phyloP scores from a whole-genome alignment of 2,113 vertebrate genomes.

The Proteles cristata region DNA sequence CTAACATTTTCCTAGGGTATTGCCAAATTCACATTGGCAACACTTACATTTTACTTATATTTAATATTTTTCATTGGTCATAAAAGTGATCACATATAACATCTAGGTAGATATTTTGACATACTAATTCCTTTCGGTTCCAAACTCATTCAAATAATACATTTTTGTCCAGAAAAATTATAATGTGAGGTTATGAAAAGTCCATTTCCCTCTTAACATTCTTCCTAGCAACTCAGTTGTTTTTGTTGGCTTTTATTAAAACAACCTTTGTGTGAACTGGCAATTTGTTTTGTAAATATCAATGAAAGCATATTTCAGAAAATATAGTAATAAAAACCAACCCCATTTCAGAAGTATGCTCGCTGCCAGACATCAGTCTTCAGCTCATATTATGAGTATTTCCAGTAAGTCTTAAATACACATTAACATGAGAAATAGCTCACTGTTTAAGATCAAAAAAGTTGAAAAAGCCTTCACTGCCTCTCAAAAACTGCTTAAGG shows the following conservation, averaged over 20 bases:
- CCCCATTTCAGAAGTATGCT: slow-evolving; percentile 78
- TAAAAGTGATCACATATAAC: slow-evolving; percentile 72
- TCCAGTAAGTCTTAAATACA: slow-evolving; percentile 85
- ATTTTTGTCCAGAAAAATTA: slow-evolving; percentile 74
- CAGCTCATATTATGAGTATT: slow-evolving; percentile 83
- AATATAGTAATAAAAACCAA: slow-evolving; percentile 82
- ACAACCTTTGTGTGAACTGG: slow-evolving; percentile 82
- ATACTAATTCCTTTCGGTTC: slow-evolving; percentile 65
- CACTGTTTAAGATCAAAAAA: slow-evolving; percentile 80
- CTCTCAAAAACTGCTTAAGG: slow-evolving; percentile 68
- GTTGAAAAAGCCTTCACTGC: slow-evolving; percentile 71
- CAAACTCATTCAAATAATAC: slow-evolving; percentile 72
- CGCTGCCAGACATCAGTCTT: slow-evolving; percentile 82
- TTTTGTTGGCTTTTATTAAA: slow-evolving; percentile 85
- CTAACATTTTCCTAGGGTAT: slow-evolving; percentile 54
- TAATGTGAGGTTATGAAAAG: slow-evolving; percentile 81
- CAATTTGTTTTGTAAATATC: slow-evolving; percentile 87
- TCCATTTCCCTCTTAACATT: slow-evolving; percentile 79
- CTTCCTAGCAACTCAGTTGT: slow-evolving; percentile 77
- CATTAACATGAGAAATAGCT: slow-evolving; percentile 84
- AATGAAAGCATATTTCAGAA: slow-evolving; percentile 85
- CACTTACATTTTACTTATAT: slow-evolving; percentile 72
- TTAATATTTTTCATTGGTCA: slow-evolving; percentile 78
- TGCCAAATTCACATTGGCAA: slow-evolving; percentile 67
- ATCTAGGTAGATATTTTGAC: slow-evolving; percentile 74